phyloP scores from a whole-genome alignment of 2,888 invertebrate species.

The Plebejus anna region DNA sequence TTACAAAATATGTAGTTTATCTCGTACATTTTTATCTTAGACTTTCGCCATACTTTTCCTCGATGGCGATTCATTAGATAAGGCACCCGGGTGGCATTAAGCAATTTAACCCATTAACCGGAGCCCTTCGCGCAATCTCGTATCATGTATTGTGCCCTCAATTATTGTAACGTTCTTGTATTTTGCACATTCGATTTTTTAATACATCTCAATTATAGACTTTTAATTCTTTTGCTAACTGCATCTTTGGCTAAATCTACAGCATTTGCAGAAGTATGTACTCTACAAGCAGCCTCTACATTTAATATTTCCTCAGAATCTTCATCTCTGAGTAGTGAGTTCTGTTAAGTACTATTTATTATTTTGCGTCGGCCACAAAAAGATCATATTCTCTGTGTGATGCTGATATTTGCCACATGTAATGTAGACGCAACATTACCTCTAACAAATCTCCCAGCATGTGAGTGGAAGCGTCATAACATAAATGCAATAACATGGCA shows the following conservation, averaged over 20 bases:
- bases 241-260: background rate
- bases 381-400: background rate
- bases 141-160: conserved; percentile 34
- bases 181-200: background rate
- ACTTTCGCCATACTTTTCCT: conserved; percentile 36
- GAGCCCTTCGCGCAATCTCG: conserved; percentile 41
- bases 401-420: background rate
- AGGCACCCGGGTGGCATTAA: conserved; percentile 61
- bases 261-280: background rate
- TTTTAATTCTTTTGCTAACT: no score
- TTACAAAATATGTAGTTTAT: conserved; percentile 16
- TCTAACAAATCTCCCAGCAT: conserved; percentile 34
- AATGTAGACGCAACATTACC: conserved; percentile 14
- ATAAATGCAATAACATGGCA: conserved; percentile 45
- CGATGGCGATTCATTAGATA: conserved; percentile 55
- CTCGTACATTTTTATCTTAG: conserved; percentile 24
- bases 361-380: background rate
- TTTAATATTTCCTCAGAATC: background rate
- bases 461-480: conserved; percentile 29
- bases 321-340: background rate
- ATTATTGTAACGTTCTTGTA: background rate
- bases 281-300: background rate
- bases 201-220: background rate
- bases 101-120: conserved; percentile 62
- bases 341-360: background rate